Base-by-base conservation (phyloP, 1,140 invertebrate genomes). In the Drosophila lini region DNA sequence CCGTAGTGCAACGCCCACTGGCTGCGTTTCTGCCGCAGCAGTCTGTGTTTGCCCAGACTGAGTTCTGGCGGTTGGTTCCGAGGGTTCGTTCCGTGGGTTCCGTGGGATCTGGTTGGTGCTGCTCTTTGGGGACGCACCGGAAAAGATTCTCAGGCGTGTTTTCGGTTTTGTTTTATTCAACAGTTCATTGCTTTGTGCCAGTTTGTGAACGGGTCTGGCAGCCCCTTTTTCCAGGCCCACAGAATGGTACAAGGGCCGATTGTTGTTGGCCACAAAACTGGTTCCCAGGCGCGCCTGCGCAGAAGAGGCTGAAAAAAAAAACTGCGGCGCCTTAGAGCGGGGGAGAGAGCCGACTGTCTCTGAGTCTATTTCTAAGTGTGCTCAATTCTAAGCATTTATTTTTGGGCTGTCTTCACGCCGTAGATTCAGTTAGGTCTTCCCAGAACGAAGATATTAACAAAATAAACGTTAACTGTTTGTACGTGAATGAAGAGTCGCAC, bases 111-210 rank as follows among this genome's bases (percentile, higher is more conserved):
- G 47, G 13, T 32, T 50, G 25, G 48, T 50, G 31, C 16, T 64
- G 59, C 44, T 64, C 60, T 52, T 52, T 57, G 50, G 50, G 50
- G 40, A 73, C 60, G 59, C 59, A 86, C 82, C 82, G 82, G 82
- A 86, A 89, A 83, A 88, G 84, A 83, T 88, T 89, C 80, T 88
- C 83, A 88, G 84, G 80, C 68, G 58, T 71, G 74, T 83, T 89
- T 77, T 77, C 31, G 55, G 59, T 74, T 75, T 75, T 75, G 70
- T 75, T 75, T 65, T 75, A 76, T 77, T 89, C 68, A 88, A 88
- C 83, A 88, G 83, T 88, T 88, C 84, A 89, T 89, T 89, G 83
- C 82, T 86, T 86, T 86, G 82, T 86, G 84, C 83, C 75, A 86
- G 83, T 86, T 86, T 65, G 82, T 52, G 84, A 76, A 88, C 83